phyloP scores from a whole-genome alignment of 2,888 invertebrate genomes.

The Crematogaster levior region DNA sequence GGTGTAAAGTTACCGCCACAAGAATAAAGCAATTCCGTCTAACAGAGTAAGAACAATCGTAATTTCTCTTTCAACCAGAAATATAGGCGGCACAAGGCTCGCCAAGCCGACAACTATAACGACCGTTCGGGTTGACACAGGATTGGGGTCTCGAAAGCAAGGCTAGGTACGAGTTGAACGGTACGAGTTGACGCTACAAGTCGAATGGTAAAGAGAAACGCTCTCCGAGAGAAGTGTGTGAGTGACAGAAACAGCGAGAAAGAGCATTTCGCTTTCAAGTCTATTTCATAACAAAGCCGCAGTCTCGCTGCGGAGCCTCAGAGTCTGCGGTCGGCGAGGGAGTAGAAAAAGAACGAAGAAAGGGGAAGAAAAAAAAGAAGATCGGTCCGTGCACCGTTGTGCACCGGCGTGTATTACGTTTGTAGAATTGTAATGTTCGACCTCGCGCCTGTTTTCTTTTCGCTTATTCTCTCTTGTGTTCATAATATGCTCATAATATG shows the following conservation, averaged over 20 bases:
- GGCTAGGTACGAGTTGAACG: slow-evolving; percentile 35
- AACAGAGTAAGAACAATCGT: slow-evolving; percentile 24
- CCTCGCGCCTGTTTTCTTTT: slow-evolving; percentile 56
- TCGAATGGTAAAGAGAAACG: slow-evolving; percentile 41
- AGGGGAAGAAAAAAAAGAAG: slow-evolving; percentile 51
- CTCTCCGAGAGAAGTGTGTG: slow-evolving; percentile 2
- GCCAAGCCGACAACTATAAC: slow-evolving; percentile 23
- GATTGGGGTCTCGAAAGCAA: slow-evolving; percentile 53
- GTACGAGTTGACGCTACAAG: slow-evolving; percentile 32
- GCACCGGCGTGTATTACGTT: slow-evolving; percentile 49
- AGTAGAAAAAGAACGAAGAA: slow-evolving; percentile 66
- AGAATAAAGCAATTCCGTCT: slow-evolving; percentile 27
- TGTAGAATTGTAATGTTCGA: slow-evolving; percentile 47
- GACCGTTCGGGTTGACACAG: slow-evolving; percentile 47
- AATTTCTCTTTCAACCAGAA: slow-evolving; percentile 51
- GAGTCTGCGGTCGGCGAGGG: slow-evolving; percentile 71
- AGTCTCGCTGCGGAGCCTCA: slow-evolving; percentile 70
- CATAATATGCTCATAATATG: slow-evolving; percentile 3
- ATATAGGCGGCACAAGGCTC: slow-evolving; percentile 29
- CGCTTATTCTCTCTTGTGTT: slow-evolving; percentile 48
- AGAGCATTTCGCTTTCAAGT: slow-evolving; percentile 79
- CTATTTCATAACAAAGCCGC: slow-evolving; percentile 81
- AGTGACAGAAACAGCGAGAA: slow-evolving; percentile 52
- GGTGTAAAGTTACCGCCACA: slow-evolving; percentile 6
- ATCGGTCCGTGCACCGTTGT: slow-evolving; percentile 54